Percentiles rank a stretch among this genome's conserved stretches.
phyloP scores from a whole-genome alignment of 1,140 invertebrate genomes.

The Tetramorium alpestre region DNA sequence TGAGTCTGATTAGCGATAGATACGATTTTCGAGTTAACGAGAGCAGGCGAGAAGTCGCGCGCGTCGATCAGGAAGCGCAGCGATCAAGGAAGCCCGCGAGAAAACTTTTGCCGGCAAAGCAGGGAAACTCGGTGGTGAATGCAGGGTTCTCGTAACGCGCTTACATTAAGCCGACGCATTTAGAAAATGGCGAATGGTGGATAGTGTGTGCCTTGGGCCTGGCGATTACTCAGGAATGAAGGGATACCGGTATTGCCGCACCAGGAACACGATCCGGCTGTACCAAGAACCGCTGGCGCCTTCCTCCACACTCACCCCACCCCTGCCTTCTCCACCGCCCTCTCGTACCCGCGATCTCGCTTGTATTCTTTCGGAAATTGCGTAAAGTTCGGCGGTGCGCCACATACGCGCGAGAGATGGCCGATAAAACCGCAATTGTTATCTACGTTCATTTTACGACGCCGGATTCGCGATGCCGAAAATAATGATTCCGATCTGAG shows the following conservation, averaged over 20 bases:
- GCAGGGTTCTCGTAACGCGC: constrained; percentile 51
- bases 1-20: background rate
- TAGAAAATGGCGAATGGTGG: constrained; percentile 82
- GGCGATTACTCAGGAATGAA: constrained; percentile 85
- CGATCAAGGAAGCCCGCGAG: constrained; percentile 3
- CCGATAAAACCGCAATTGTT: constrained; percentile 20
- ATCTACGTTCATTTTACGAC: background rate
- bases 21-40: background rate
- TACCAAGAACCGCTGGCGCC: constrained; percentile 76
- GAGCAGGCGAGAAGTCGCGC: background rate
- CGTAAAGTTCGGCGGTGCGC: constrained; percentile 37
- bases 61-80: background rate
- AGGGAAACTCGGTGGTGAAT: constrained; percentile 22
- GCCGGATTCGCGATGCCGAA: background rate
- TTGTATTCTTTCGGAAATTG: constrained; percentile 58
- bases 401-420: constrained; percentile 28
- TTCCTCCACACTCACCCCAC: constrained; percentile 71
- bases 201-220: constrained; percentile 79
- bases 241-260: constrained; percentile 84
- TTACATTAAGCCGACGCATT: constrained; percentile 76
- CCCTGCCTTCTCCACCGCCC: background rate
- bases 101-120: constrained; percentile 20
- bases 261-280: constrained; percentile 76
- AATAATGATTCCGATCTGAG: background rate
- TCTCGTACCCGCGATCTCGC: constrained; percentile 48